phyloP scores from a whole-genome alignment of 2,797 vertebrate genomes.

The Poeciliopsis turneri region DNA sequence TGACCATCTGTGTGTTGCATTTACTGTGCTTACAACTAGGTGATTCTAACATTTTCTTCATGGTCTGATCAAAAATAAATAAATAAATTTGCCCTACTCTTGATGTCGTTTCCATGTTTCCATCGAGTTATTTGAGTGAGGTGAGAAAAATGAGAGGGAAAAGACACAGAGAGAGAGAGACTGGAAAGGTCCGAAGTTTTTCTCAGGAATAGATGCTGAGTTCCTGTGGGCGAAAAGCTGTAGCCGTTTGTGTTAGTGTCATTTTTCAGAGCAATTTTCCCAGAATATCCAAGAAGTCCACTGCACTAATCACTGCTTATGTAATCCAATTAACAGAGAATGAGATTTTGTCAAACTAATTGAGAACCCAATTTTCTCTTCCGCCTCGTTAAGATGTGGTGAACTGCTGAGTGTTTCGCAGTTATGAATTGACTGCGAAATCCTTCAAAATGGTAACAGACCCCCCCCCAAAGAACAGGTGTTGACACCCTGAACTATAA shows the following conservation, averaged over 20 bases:
- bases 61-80: background rate
- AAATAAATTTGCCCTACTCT: background rate
- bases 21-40: background rate
- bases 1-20: background rate
- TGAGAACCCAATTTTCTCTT: slow-evolving; percentile 47
- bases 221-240: background rate
- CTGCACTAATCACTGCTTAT: slow-evolving; percentile 36
- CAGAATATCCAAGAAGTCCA: background rate
- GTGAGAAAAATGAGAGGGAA: background rate
- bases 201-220: background rate
- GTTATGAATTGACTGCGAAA: slow-evolving; percentile 39
- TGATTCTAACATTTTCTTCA: background rate
- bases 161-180: background rate
- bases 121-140: background rate
- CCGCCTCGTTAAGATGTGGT: slow-evolving; percentile 48
- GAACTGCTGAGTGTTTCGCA: slow-evolving; percentile 52
- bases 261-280: background rate
- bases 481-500: background rate
- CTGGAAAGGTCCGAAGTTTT: background rate
- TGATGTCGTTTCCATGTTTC: background rate
- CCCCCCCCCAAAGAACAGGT: no score
- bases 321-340: slow-evolving; percentile 54
- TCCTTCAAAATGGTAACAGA: slow-evolving; percentile 1
- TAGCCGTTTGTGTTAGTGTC: background rate
- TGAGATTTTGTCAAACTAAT: slow-evolving; percentile 53